Conservation (phyloP, 2,113 vertebrate genomes). For the Hippocampus barbouri region DNA sequence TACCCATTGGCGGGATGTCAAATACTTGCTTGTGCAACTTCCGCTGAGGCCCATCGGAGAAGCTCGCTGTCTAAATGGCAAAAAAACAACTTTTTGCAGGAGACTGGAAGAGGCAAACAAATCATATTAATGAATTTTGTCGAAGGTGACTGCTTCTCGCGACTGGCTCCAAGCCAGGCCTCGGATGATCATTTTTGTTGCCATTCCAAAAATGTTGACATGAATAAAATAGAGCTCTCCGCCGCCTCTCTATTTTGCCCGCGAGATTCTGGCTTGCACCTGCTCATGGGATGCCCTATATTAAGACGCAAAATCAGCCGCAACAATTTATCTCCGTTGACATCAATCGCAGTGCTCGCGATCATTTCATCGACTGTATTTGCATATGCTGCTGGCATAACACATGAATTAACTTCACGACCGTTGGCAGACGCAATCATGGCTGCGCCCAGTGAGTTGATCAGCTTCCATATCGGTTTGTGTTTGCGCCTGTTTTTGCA, state of each 20-base stretch:
- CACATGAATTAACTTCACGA: not conserved
- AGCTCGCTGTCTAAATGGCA: not conserved
- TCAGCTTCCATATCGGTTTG: too few species aligned
- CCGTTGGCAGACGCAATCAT: too few species aligned
- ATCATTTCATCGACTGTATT: not conserved
- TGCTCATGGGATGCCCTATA: not conserved
- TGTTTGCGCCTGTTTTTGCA: not conserved
- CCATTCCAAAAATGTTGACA: not conserved
- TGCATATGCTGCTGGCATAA: not conserved
- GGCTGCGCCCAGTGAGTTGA: too few species aligned
- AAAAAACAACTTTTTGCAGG: not conserved
- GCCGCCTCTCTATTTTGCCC: not conserved
- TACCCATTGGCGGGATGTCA: not conserved
- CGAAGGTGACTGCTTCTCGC: not conserved
- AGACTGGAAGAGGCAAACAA: too few species aligned
- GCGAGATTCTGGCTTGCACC: not conserved
- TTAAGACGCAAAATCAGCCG: not conserved
- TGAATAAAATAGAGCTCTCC: not conserved
- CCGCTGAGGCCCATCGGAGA: not conserved
- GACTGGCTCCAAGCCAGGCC: not conserved
- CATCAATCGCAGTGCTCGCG: not conserved
- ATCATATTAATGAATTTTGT: too few species aligned
- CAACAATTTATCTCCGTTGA: not conserved
- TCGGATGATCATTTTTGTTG: not conserved
- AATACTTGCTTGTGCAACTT: not conserved